These are phyloP conservation scores for Macrosoma leucophasiata DNA, from an alignment of 2,888 invertebrate genomes.

Conservation along the genomic window DNA sequence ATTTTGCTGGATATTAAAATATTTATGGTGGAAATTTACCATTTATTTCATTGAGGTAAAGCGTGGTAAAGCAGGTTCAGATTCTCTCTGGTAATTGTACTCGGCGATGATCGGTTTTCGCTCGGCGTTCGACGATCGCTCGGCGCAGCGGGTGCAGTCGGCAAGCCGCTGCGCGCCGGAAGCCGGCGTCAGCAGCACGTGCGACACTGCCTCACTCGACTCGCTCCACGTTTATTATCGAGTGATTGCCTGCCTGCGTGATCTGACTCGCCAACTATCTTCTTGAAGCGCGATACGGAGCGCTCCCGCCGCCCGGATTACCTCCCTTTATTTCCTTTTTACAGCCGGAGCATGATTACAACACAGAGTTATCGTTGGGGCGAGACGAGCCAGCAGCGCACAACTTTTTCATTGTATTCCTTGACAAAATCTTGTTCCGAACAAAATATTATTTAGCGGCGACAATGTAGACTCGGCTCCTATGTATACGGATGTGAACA, in stretches of 20 bases:
- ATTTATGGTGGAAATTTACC: too few species aligned
- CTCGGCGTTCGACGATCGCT: too few species aligned
- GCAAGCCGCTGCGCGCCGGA: too few species aligned
- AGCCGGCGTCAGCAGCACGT: slow-evolving; percentile 33
- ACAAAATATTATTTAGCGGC: neutral
- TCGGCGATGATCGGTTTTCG: too few species aligned
- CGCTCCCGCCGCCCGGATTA: slow-evolving; percentile 47
- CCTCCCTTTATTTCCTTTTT: slow-evolving; percentile 53
- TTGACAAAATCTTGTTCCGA: slow-evolving; percentile 17
- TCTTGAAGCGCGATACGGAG: slow-evolving; percentile 49
- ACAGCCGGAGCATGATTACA: slow-evolving; percentile 34
- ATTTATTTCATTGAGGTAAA: too few species aligned
- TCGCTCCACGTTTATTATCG: slow-evolving; percentile 67
- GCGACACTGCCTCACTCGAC: slow-evolving; percentile 40
- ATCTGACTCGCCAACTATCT: slow-evolving; percentile 62
- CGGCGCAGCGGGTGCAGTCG: slow-evolving; percentile 40
- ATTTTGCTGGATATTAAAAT: too few species aligned
- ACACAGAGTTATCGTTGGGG: slow-evolving; percentile 20
- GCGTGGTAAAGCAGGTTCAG: too few species aligned
- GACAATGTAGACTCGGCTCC: neutral
- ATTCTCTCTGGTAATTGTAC: too few species aligned
- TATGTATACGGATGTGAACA: slow-evolving; percentile 12
- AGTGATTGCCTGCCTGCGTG: slow-evolving; percentile 71
- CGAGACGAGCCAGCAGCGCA: slow-evolving; percentile 15
- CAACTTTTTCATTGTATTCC: slow-evolving; percentile 16